Base-by-base conservation (phyloP, 2,113 vertebrate species). In the Albula glossodonta region DNA sequence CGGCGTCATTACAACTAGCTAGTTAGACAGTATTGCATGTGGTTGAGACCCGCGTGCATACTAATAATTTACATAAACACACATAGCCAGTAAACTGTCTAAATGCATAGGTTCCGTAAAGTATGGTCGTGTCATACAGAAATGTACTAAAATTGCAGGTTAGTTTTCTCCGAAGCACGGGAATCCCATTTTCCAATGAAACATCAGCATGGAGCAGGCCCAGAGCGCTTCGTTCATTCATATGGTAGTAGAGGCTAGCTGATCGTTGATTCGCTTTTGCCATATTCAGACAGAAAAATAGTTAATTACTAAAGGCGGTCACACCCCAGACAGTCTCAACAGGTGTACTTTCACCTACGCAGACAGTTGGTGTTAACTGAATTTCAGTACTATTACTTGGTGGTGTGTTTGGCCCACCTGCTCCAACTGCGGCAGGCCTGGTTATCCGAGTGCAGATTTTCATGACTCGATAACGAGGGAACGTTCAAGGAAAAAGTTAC, bases 131-230 rank as follows among this genome's bases (percentile, higher is more conserved):
- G 51, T 52, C 60, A 22, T 66, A 66, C 60, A 22, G 60, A 19
- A 41, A 70, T 41, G 15, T 56, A 9, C 41, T 70, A 51, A 10
- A 51, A 56, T 53, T 81, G 60, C 49, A 17, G 12, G 78, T 48
- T 80, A 9, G 3, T 86, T 77, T 81, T 85, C 57, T 13, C 15
- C 41, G 51, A 60, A 15, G n/a, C 41, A 74, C 80, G 10, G 51
- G 51, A 22, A 83, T 19, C 50, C 80, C 81, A 25, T 51, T 48
- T 83, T 86, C 82, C 91, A 94, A 89, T 95, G 93, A 93, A 92
- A 88, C 84, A 92, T 50, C 90, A 93, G 93, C 92, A 90, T 93
- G 93, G 91, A 50, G 91, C 91, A 94, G 94, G 95, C 93, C 94
- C 89, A 2, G 70, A 11, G 51, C 41, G 53, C 86, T 87, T 60